A percentile compares a stretch with the other conserved stretches of the same genome.
These are phyloP conservation scores for Athene noctua DNA, from an alignment of 2,113 vertebrate species.

Conservation along the genomic window DNA sequence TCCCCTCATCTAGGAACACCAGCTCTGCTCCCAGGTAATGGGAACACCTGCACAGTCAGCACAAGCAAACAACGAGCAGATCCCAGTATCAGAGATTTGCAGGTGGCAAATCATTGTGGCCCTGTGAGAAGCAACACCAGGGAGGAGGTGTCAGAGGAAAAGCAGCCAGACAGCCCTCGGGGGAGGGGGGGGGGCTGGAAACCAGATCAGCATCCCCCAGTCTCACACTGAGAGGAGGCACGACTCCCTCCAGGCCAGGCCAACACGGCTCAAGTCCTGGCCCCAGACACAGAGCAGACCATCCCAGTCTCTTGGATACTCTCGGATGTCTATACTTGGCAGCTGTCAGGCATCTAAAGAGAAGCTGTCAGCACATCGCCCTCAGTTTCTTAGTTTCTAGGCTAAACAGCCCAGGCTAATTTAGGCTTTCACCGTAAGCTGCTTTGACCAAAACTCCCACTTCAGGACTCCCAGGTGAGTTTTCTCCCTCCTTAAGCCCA, in stretches of 20 bases:
- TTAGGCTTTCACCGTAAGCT: neutral
- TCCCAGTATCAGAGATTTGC: neutral
- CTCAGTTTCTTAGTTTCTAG: neutral
- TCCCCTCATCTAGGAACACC: neutral
- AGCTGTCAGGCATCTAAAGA: neutral
- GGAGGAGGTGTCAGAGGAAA: neutral
- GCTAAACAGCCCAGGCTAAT: slow-evolving; percentile 5
- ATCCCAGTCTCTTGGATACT: neutral
- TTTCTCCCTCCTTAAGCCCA: neutral
- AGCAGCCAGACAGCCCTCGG: neutral
- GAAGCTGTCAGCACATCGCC: slow-evolving; percentile 3
- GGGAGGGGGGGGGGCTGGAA: neutral
- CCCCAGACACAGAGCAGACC: neutral
- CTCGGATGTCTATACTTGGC: neutral
- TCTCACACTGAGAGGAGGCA: rapidly evolving
- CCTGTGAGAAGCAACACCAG: neutral
- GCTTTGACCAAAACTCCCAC: neutral
- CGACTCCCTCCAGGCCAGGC: neutral
- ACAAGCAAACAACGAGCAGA: neutral
- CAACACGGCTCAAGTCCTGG: neutral
- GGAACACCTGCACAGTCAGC: neutral
- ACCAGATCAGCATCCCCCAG: neutral
- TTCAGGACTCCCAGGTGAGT: neutral
- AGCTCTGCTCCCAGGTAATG: neutral
- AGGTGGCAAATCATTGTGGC: neutral